phyloP scores from a whole-genome alignment of 2,113 vertebrate species.

The Salvelinus sp. region DNA sequence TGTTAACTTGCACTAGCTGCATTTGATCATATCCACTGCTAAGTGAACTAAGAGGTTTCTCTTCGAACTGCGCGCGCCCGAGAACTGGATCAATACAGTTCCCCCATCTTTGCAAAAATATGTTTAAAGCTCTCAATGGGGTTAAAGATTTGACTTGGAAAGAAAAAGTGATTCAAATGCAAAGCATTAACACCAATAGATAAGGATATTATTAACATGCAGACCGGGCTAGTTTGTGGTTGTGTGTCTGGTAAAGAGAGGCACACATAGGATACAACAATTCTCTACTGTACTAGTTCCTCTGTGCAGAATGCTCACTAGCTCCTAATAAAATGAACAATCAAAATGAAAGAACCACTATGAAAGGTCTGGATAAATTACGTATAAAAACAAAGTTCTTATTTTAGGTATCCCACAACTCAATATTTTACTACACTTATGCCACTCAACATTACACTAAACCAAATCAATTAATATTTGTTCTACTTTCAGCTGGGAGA shows the following conservation, averaged over 20 bases:
- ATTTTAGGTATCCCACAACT: slow-evolving; percentile 20
- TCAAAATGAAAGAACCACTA: slow-evolving; percentile 10
- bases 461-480: slow-evolving; percentile 9
- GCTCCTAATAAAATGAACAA: slow-evolving; percentile 17
- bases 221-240: slow-evolving; percentile 35
- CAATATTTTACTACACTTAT: slow-evolving; percentile 20
- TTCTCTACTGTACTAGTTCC: slow-evolving; percentile 38
- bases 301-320: slow-evolving; percentile 18
- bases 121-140: slow-evolving; percentile 61
- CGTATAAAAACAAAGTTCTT: slow-evolving; percentile 9
- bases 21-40: too few relatives aligned
- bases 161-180: slow-evolving; percentile 40
- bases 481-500: slow-evolving; percentile 11
- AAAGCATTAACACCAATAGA: slow-evolving; percentile 43
- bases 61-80: too few relatives aligned
- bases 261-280: slow-evolving; percentile 31
- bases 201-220: slow-evolving; percentile 39
- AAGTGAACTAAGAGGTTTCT: too few relatives aligned
- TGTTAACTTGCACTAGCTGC: too few relatives aligned
- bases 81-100: slow-evolving; percentile 4
- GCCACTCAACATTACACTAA: slow-evolving; percentile 17
- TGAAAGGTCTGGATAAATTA: slow-evolving; percentile 12
- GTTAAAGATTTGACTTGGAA: slow-evolving; percentile 50
- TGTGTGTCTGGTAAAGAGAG: slow-evolving; percentile 33
- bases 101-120: slow-evolving; percentile 34